Base-by-base conservation (phyloP, 2,888 invertebrate species). In the Aphrophora alni region DNA sequence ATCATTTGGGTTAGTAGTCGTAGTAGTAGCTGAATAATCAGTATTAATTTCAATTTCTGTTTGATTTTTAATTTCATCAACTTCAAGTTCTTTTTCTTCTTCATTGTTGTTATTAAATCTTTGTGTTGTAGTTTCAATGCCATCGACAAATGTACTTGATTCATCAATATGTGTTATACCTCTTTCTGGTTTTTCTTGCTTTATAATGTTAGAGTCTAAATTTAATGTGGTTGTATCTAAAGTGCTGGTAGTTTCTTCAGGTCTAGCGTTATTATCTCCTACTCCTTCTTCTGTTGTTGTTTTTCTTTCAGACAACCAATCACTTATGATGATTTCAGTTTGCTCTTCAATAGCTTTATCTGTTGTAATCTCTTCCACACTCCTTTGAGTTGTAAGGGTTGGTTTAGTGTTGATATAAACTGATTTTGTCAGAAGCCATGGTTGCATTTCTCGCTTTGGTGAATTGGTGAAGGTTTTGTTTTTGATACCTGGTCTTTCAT, bases 361-460 rank as follows among this genome's bases (percentile, higher is more conserved):
- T 1, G 79, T 79, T 21, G 75, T 75, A 7, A 74, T 4, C 14
- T 51, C 69, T 44, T 74, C 73, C 4, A 38, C 12, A 5, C n/a
- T 59, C 25, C 33, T 74, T 5, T 44, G 27, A 7, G 59, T 28
- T 7, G 73, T 5, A 7, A 44, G 44, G 5, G 33, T 70, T 38
- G 28, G 26, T 28, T 69, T 75, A 14, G 80, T 24, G 10, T 33
- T 75, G 5, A 38, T 24, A 17, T 12, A 24, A 0, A 38, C 82
- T 7, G 82, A 70, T 78, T 84, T 83, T 21, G 85, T 84, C 71
- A 85, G 76, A 7, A 84, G 83, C 85, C 85, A 85, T n/a, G 85
- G 85, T 71, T 85, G 85, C 82, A 85, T 84, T 78, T 85, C 85
- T 70, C 84, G 51, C 38, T 85, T 85, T 0, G 78, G 78, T 8